phyloP scores from a whole-genome alignment of 2,888 invertebrate species.

The Leptopilina syphax region DNA sequence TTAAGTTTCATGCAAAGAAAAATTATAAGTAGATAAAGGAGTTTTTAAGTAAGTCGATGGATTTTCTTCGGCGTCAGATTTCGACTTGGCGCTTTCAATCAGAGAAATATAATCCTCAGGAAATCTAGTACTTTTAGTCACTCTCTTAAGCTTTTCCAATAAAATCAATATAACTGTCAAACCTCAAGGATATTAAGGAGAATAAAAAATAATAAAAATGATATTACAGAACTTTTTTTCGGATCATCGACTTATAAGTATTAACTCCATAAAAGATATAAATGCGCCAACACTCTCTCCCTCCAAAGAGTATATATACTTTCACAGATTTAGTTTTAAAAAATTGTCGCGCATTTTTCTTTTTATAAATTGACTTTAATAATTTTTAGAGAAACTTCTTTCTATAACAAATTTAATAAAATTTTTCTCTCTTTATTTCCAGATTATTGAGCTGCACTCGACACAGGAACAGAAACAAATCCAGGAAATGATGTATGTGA shows the following conservation, averaged over 20 bases:
- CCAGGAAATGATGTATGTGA: not conserved
- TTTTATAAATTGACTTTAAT: not conserved
- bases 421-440: not conserved
- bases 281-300: too few relatives aligned
- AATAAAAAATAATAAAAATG: not conserved
- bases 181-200: not conserved
- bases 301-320: too few relatives aligned
- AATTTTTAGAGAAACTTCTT: not conserved
- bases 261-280: not conserved
- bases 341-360: not conserved
- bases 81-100: not conserved
- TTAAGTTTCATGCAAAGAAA: too few relatives aligned
- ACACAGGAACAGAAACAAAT: not conserved
- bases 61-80: not conserved
- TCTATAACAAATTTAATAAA: not conserved
- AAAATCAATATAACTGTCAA: slow-evolving; percentile 3
- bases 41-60: not conserved
- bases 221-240: slow-evolving; percentile 3
- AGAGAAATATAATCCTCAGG: not conserved
- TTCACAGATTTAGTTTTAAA: not conserved
- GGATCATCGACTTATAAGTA: not conserved
- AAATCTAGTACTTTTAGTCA: slow-evolving; percentile 5
- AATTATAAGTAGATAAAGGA: too few relatives aligned
- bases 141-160: not conserved
- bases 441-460: not conserved